Evolutionary conservation across 2,888 invertebrate genomes (phyloP).

Genomic region (Parnassius apollo): DNA sequence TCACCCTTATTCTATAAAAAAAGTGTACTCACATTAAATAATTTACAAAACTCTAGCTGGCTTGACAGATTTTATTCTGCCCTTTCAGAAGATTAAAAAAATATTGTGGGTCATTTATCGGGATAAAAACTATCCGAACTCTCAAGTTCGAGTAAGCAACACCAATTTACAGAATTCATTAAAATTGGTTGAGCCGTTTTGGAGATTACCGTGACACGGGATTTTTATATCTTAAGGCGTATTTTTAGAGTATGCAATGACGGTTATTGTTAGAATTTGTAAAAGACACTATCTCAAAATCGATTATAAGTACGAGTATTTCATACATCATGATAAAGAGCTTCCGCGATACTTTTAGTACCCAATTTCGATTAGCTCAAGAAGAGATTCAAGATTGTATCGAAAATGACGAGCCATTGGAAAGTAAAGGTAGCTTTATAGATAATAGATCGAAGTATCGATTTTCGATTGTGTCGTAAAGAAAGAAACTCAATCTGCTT

Average conservation of each 20-base stretch:
- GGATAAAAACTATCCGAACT: too few species aligned
- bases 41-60: too few species aligned
- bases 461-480: background rate
- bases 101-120: too few species aligned
- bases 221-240: background rate
- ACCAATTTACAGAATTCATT: too few species aligned
- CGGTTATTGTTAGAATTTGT: background rate
- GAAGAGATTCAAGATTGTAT: constrained; percentile 5
- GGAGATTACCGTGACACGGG: too few species aligned
- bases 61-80: too few species aligned
- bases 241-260: background rate
- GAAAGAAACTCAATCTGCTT: too few species aligned
- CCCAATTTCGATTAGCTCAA: constrained; percentile 4
- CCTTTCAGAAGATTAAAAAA: too few species aligned
- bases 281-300: background rate
- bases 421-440: background rate
- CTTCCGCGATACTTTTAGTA: background rate
- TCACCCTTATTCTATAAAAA: too few species aligned
- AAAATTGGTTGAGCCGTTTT: too few species aligned
- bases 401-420: background rate
- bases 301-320: background rate
- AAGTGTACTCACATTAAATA: too few species aligned
- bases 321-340: background rate
- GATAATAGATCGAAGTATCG: background rate
- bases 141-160: too few species aligned